phyloP scores from a whole-genome alignment of 2,888 invertebrate species.

The Piscicola geometra region DNA sequence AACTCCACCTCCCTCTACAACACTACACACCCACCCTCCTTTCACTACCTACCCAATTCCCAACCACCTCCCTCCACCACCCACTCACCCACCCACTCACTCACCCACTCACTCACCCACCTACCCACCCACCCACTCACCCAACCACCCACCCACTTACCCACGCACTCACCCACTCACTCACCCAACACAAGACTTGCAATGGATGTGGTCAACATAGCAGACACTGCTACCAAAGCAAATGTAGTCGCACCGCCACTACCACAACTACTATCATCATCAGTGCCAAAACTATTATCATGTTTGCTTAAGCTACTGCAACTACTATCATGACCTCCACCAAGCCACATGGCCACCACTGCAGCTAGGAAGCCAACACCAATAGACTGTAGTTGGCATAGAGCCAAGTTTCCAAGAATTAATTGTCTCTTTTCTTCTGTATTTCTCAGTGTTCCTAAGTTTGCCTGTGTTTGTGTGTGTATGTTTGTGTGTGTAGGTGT shows the following conservation, averaged over 20 bases:
- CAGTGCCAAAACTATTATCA: no score
- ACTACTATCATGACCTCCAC: slow-evolving; percentile 75
- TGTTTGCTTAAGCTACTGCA: no score
- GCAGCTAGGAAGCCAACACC: slow-evolving; percentile 80
- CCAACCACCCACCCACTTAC: no score
- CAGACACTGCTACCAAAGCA: slow-evolving; percentile 75
- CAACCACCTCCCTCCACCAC: background rate
- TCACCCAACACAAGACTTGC: slow-evolving; percentile 77
- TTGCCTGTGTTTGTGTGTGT: background rate
- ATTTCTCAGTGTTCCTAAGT: slow-evolving; percentile 37
- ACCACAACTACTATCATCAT: slow-evolving; percentile 50
- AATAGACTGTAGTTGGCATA: slow-evolving; percentile 78
- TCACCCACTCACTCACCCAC: background rate
- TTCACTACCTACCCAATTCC: background rate
- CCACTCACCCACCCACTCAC: background rate
- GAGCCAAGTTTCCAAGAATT: slow-evolving; percentile 80
- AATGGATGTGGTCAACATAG: slow-evolving; percentile 78
- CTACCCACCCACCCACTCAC: background rate
- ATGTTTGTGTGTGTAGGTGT: no score
- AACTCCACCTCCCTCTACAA: no score
- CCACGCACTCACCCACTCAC: slow-evolving; percentile 20
- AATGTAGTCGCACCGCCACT: slow-evolving; percentile 59
- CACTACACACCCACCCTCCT: background rate
- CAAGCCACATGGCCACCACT: slow-evolving; percentile 74
- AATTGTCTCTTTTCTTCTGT: slow-evolving; percentile 68